phyloP scores from a whole-genome alignment of 2,113 vertebrate genomes.

The Pachyramphus minor region DNA sequence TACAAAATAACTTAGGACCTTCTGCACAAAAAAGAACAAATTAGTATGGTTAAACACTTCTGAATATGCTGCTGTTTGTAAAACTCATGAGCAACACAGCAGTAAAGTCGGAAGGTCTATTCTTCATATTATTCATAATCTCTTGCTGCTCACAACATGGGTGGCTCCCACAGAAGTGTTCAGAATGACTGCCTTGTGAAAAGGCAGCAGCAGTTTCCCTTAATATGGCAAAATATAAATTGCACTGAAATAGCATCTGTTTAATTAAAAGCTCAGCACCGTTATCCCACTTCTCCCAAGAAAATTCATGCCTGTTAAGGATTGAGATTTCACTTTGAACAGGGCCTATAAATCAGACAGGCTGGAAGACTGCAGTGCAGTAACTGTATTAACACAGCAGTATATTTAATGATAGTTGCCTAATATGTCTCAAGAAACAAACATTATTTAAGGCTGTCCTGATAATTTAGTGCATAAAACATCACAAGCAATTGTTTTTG shows the following conservation, averaged over 20 bases:
- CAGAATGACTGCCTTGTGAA: neutral
- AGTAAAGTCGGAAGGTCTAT: neutral
- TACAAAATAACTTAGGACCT: slow-evolving; percentile 82
- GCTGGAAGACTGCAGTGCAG: neutral
- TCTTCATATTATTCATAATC: neutral
- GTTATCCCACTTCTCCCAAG: neutral
- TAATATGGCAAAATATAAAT: neutral
- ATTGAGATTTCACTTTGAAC: neutral
- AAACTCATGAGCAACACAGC: neutral
- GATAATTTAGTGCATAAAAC: neutral
- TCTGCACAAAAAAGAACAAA: slow-evolving; percentile 46
- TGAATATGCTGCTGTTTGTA: neutral
- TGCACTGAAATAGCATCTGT: neutral
- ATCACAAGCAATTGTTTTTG: neutral
- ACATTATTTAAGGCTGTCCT: neutral
- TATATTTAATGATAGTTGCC: neutral
- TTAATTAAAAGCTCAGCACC: neutral
- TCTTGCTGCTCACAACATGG: neutral
- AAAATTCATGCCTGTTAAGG: neutral
- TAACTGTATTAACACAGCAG: neutral
- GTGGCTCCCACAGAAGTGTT: neutral
- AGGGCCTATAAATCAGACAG: neutral
- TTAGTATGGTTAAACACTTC: neutral
- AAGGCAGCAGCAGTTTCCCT: neutral
- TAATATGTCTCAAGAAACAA: neutral